Conservation (phyloP, 2,888 invertebrate genomes). For the Oligia fasciuncula region DNA sequence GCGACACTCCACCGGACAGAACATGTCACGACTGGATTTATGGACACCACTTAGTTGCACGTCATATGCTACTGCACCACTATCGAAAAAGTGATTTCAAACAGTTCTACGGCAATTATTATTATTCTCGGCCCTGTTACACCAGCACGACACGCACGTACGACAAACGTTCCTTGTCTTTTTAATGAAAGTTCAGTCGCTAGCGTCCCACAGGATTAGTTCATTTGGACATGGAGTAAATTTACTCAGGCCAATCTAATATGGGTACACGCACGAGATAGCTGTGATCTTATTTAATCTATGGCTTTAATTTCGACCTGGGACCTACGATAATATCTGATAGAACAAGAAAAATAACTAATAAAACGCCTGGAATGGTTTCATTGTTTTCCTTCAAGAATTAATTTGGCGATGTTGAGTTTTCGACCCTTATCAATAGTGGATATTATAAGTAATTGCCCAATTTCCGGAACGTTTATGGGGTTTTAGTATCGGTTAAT, state of each 20-base stretch:
- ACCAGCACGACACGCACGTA: slow-evolving; percentile 58
- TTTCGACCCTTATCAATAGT: slow-evolving; percentile 66
- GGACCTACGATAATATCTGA: slow-evolving; percentile 61
- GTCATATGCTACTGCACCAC: slow-evolving; percentile 76
- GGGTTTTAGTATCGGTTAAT: slow-evolving; percentile 54
- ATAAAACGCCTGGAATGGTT: slow-evolving; percentile 40
- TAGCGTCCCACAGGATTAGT: slow-evolving; percentile 78
- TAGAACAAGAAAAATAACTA: slow-evolving; percentile 56
- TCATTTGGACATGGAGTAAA: slow-evolving; percentile 84
- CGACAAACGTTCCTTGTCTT: slow-evolving; percentile 71
- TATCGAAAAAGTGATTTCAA: slow-evolving; percentile 70
- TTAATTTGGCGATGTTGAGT: slow-evolving; percentile 42
- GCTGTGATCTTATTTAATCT: slow-evolving; percentile 77
- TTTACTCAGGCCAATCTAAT: slow-evolving; percentile 86
- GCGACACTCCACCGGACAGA: slow-evolving; percentile 79
- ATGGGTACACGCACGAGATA: slow-evolving; percentile 75
- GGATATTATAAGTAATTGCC: slow-evolving; percentile 62
- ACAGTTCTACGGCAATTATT: slow-evolving; percentile 59
- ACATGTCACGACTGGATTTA: slow-evolving; percentile 81
- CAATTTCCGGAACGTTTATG: slow-evolving; percentile 54
- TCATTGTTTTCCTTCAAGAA: slow-evolving; percentile 44
- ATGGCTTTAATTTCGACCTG: slow-evolving; percentile 78
- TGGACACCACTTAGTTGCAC: slow-evolving; percentile 82
- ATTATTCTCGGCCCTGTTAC: slow-evolving; percentile 47
- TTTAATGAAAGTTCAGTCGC: slow-evolving; percentile 78